Evolutionary conservation across 2,888 invertebrate species (phyloP).

Genomic region (Orthosia incerta): DNA sequence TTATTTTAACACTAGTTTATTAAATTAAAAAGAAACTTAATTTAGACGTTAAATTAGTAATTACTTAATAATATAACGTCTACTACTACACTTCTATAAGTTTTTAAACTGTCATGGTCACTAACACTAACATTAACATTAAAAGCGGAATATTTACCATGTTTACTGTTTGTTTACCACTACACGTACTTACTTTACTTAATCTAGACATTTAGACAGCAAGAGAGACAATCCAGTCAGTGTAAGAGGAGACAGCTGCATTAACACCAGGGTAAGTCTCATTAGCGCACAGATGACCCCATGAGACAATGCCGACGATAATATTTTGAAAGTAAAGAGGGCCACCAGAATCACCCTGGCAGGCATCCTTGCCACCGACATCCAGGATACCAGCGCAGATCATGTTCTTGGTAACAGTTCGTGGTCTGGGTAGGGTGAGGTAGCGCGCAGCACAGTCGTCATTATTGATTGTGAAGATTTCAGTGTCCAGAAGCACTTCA

Average conservation of each 20-base stretch:
- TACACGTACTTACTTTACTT: too few species aligned
- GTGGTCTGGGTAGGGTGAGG: background rate
- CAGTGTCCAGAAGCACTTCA: slow-evolving; percentile 33
- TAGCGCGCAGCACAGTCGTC: slow-evolving; percentile 41
- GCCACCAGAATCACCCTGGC: slow-evolving; percentile 88
- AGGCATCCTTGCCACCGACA: slow-evolving; percentile 75
- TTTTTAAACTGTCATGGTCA: too few species aligned
- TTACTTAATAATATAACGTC: background rate
- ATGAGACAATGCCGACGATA: slow-evolving; percentile 86
- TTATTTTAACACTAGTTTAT: too few species aligned
- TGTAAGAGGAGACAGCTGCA: slow-evolving; percentile 78
- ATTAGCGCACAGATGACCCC: slow-evolving; percentile 86
- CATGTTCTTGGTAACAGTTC: slow-evolving; percentile 76
- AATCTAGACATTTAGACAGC: slow-evolving; percentile 37
- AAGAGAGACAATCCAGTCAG: slow-evolving; percentile 72
- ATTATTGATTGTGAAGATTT: slow-evolving; percentile 48
- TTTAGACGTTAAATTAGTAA: too few species aligned
- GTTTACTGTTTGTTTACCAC: too few species aligned
- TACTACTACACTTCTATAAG: too few species aligned
- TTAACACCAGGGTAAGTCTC: slow-evolving; percentile 86
- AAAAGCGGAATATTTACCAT: too few species aligned
- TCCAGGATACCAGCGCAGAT: slow-evolving; percentile 78
- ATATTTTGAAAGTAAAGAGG: slow-evolving; percentile 80
- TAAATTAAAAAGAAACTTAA: too few species aligned
- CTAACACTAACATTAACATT: too few species aligned